Conservation (phyloP, 2,888 invertebrate genomes). For the Exocentrus adspersus region DNA sequence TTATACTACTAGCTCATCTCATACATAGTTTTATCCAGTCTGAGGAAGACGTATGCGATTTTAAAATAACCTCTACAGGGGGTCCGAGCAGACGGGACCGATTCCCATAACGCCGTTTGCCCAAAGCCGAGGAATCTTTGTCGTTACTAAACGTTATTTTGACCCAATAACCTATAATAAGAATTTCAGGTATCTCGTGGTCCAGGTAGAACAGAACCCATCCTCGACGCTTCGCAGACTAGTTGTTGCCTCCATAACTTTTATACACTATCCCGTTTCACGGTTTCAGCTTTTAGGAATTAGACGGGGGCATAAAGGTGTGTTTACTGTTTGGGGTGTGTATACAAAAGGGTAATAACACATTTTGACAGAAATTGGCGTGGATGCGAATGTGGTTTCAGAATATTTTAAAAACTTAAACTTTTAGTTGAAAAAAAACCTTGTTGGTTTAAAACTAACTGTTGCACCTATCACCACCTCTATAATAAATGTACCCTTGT, state of each 20-base stretch:
- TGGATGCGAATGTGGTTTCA: too few relatives aligned
- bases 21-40: constrained; percentile 26
- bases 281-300: not conserved
- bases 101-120: constrained; percentile 37
- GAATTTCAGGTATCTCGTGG: constrained; percentile 41
- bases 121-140: constrained; percentile 40
- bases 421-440: too few relatives aligned
- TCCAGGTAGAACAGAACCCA: constrained; percentile 24
- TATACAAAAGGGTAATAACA: not conserved
- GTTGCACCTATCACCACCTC: not conserved
- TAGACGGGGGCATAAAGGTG: not conserved
- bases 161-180: constrained; percentile 56
- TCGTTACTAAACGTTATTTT: constrained; percentile 47
- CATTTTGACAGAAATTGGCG: not conserved
- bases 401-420: too few relatives aligned
- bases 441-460: too few relatives aligned
- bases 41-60: constrained; percentile 38
- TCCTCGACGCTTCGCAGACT: not conserved
- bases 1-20: constrained; percentile 26
- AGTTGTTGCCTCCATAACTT: constrained; percentile 12
- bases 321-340: not conserved
- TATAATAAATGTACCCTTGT: constrained; percentile 16
- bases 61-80: constrained; percentile 43
- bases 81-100: constrained; percentile 35
- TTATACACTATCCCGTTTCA: constrained; percentile 24